phyloP scores from a whole-genome alignment of 35 echinoderm and acorn worm species.

The Hemicentrotus pulcherrimus region DNA sequence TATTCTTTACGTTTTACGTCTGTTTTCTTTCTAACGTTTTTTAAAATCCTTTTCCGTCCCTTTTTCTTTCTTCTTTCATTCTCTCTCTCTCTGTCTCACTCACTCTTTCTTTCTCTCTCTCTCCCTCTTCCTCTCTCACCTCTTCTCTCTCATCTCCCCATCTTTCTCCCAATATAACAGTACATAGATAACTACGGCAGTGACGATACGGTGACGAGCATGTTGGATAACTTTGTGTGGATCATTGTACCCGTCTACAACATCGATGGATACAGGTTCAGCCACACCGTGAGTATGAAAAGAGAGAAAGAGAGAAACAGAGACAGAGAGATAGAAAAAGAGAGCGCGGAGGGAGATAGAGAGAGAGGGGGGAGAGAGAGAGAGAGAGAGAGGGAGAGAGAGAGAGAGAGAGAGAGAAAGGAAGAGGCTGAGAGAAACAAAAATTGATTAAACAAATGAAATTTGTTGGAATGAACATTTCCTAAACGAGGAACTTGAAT shows the following conservation, averaged over 20 bases:
- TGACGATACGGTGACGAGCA: not conserved
- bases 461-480: too few relatives aligned
- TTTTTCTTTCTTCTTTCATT: too few relatives aligned
- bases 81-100: too few relatives aligned
- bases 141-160: not conserved
- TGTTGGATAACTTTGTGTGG: conserved; percentile 43
- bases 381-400: too few relatives aligned
- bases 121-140: not conserved
- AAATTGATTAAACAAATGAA: too few relatives aligned
- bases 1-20: too few relatives aligned
- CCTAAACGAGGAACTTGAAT: too few relatives aligned
- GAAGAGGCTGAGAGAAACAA: too few relatives aligned
- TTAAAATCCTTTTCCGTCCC: too few relatives aligned
- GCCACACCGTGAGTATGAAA: not conserved
- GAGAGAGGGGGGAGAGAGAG: too few relatives aligned
- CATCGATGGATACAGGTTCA: conserved; percentile 43
- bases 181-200: conserved; percentile 8
- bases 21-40: too few relatives aligned
- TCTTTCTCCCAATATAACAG: not conserved
- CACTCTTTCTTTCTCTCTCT: not conserved
- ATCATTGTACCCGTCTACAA: conserved; percentile 35
- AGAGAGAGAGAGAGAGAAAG: too few relatives aligned
- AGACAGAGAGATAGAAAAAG: not conserved
- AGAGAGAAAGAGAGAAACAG: not conserved
- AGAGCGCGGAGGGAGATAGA: not conserved